These are phyloP conservation scores for Merodon equestris DNA, from an alignment of 2,888 invertebrate species.

Conservation along the genomic window DNA sequence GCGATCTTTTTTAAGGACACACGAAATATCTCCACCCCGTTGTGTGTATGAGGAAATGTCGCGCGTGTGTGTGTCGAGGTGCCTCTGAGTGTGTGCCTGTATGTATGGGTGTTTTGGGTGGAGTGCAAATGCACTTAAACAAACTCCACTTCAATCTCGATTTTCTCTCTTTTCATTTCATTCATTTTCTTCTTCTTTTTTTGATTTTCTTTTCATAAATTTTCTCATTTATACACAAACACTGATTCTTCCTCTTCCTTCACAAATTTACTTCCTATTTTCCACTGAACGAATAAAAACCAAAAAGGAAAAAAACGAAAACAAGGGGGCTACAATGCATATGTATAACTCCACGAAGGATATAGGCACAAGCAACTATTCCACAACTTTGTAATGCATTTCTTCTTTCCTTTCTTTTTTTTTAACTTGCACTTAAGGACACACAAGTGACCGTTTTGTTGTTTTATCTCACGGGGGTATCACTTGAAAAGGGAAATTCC, in stretches of 20 bases:
- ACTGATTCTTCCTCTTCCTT: constrained; percentile 42
- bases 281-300: not conserved
- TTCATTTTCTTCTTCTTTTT: no score
- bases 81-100: not conserved
- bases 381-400: constrained; percentile 47
- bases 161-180: constrained; percentile 33
- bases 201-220: no score
- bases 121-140: constrained; percentile 66
- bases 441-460: constrained; percentile 47
- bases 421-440: constrained; percentile 36
- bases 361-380: constrained; percentile 26
- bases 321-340: not conserved
- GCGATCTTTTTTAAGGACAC: constrained; percentile 27
- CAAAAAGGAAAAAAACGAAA: not conserved
- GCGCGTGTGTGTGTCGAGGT: not conserved
- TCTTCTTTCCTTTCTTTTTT: constrained; percentile 10
- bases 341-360: constrained; percentile 8
- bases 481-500: constrained; percentile 8
- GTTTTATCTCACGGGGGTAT: constrained; percentile 15
- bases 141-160: constrained; percentile 55
- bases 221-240: constrained; percentile 43
- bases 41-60: no score
- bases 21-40: constrained; percentile 39
- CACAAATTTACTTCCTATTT: constrained; percentile 20
- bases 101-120: constrained; percentile 55